Base-by-base conservation (phyloP, 2,888 invertebrate species). In the Melipona beecheii region DNA sequence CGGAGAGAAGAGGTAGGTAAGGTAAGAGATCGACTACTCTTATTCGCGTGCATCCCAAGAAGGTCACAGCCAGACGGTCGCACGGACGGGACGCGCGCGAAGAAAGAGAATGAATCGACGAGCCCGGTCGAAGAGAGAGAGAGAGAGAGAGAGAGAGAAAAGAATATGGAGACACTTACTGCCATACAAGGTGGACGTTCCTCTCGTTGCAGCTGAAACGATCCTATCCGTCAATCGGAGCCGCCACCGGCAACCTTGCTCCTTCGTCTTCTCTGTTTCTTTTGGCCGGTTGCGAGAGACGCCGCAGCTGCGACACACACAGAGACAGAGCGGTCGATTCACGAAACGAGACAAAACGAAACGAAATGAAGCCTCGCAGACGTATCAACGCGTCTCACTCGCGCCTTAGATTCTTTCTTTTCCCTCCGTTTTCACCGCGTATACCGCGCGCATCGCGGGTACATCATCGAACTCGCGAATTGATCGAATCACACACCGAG, bases 121-220 rank as follows among this genome's bases (percentile, higher is more conserved):
- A 52, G 31, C n/a, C 36, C 9, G 19, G 11, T 24, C 31, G 17
- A 52, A 4, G 15, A 24, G 66, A 56, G 4, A 4, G 4, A 0
- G 31, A 31, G 1, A 11, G 43, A 11, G 11, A 43, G 43, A 43
- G 9, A 43, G 43, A 43, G 9, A 43, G 36, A 36, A 80, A 50
- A 77, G 58, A 80, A 78, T 24, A 54, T 78, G 70, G 49, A 68
- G 49, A 81, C 83, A 87, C 92, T 92, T 88, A 92, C 91, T 70
- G 66, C 91, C 88, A 73, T 87, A 89, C 76, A 90, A 89, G 91
- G 89, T 71, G 81, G 71, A 84, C 81, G 85, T 78, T 6, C 49
- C 49, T 80, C 70, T 31, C 75, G 54, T 17, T 56, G 24, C 15
- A n/a, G 56, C n/a, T 58, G 56, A n/a, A 58, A 58, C 62, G 43